Conservation (phyloP, 2,888 invertebrate genomes). For the Eupsilia transversa region DNA sequence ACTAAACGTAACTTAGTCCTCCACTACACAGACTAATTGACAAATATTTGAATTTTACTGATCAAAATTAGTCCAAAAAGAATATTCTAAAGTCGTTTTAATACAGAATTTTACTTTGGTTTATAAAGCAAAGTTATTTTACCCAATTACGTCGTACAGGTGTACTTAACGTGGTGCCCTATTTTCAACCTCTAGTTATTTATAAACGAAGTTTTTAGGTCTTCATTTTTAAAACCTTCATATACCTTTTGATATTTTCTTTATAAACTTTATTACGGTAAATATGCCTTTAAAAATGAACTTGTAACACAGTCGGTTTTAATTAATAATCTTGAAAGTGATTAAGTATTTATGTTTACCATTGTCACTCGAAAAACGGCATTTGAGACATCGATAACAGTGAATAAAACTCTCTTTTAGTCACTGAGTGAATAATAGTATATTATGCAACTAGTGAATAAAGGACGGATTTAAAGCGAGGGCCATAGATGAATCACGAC, state of each 20-base stretch:
- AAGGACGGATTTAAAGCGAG: no score
- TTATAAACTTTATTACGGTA: conserved; percentile 6
- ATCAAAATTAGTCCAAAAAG: neutral
- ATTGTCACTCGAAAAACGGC: no score
- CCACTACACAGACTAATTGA: neutral
- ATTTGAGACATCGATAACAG: no score
- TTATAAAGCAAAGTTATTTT: conserved; percentile 51
- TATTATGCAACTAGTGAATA: no score
- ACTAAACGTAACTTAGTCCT: neutral
- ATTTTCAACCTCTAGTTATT: conserved; percentile 42
- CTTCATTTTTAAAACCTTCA: conserved; percentile 38
- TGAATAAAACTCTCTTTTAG: no score
- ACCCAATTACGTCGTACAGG: conserved; percentile 57
- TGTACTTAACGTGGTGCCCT: conserved; percentile 58
- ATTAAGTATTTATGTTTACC: no score
- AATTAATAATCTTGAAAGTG: no score
- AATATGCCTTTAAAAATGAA: no score
- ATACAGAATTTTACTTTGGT: conserved; percentile 41
- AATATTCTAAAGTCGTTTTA: conserved; percentile 37
- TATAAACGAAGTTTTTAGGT: conserved; percentile 36
- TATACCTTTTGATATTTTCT: conserved; percentile 24
- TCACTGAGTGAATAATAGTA: no score
- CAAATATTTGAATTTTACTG: neutral
- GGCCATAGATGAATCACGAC: no score
- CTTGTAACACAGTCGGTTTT: no score